Evolutionary conservation across 2,888 invertebrate genomes (phyloP), one percentile per base, ranked within the genome.

Genomic region (Agrilus biguttatus): DNA sequence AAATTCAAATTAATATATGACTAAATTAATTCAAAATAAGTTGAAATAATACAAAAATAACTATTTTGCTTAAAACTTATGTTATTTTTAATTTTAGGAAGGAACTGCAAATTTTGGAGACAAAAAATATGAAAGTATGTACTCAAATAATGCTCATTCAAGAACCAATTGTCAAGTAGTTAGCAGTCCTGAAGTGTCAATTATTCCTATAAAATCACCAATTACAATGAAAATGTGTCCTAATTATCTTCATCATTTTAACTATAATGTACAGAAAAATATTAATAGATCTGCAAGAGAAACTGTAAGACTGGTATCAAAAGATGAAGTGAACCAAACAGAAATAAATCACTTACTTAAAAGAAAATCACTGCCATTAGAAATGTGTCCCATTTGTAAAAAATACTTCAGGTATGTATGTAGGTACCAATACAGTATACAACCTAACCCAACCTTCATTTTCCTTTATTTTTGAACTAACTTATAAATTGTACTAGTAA

Each of bases 371-470:
- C 57, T 58, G 40, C 65, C 65, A 14, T 49, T 66, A 42, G 61
- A 63, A 53, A 63, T 63, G 46, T 66, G 66, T 48, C 65, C 63
- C 8, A 55, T 65, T 39, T 66, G 66, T 50, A 65, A 64, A 52
- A 63, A 65, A 37, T 56, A 43, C 46, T 28, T 28, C 28, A 28
- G 14, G 14, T 17, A 12, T 17, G 47, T 60, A 21, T 21, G 21
- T 21, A 21, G 21, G 5, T 21, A 21, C 1, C 5, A 6, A 5
- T 3, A 7, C 7, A 7, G 5, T 21, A 21, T 21, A 21, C 21
- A 21, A 6, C 7, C 6, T 21, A 21, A 21, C 6, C 7, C 6
- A 21, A 21, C 6, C 21, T 21, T 21, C 4, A 21, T 5, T 6
- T 21, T 21, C 21, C 19, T 19, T 2, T 19, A 19, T 19, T 19